Evolutionary conservation across 2,797 vertebrate genomes (phyloP).

Genomic region (Cheirogaleus major): DNA sequence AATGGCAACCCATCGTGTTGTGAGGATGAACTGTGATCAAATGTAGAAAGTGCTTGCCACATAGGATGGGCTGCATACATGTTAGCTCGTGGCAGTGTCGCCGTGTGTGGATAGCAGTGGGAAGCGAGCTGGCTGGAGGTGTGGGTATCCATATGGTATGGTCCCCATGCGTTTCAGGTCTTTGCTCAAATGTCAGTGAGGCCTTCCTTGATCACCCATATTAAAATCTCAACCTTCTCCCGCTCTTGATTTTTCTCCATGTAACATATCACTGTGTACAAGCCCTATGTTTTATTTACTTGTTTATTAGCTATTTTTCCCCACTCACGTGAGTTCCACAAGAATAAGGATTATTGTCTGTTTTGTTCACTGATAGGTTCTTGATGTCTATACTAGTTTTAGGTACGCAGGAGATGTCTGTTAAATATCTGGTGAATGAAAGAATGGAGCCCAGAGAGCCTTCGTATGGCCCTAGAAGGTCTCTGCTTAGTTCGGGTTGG

Average conservation of each 20-base stretch:
- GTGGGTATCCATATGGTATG: fast-evolving
- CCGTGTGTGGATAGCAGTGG: no score
- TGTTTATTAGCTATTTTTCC: background rate
- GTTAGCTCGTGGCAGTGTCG: background rate
- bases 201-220: background rate
- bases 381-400: background rate
- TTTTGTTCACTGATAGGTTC: background rate
- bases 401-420: background rate
- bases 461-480: background rate
- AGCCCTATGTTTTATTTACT: background rate
- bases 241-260: background rate
- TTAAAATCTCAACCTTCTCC: background rate
- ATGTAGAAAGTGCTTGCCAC: background rate
- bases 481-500: background rate
- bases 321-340: background rate
- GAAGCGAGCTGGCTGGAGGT: background rate
- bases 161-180: fast-evolving
- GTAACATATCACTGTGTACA: fast-evolving
- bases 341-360: background rate
- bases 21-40: background rate
- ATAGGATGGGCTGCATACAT: background rate
- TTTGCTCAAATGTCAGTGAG: background rate
- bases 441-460: background rate
- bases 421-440: background rate
- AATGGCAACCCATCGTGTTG: background rate